phyloP scores from a whole-genome alignment of 2,888 invertebrate species.

The Eudasyphora cyanicolor region DNA sequence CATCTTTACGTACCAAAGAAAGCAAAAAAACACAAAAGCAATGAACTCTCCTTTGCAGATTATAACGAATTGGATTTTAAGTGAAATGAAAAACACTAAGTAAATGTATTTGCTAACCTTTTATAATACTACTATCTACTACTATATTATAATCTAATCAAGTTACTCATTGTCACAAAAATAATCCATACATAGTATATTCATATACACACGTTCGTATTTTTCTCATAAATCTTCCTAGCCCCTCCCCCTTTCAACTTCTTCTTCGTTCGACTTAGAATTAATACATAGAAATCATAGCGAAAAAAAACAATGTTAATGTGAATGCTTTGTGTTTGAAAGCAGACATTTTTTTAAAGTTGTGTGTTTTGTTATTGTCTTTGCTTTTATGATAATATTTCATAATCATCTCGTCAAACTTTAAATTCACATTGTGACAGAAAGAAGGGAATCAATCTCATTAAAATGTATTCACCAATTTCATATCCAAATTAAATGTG shows the following conservation, averaged over 20 bases:
- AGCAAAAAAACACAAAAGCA: too few species aligned
- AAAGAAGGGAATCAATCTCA: neutral
- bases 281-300: neutral
- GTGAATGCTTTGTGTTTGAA: conserved; percentile 3
- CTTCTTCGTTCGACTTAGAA: neutral
- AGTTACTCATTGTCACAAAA: neutral
- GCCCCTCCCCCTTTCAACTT: too few species aligned
- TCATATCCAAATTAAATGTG: neutral
- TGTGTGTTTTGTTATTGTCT: conserved; percentile 2
- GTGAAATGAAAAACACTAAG: conserved; percentile 46
- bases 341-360: neutral
- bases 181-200: too few species aligned
- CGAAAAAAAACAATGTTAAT: neutral
- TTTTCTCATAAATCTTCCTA: neutral
- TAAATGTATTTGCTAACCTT: conserved; percentile 49
- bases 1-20: conserved; percentile 47
- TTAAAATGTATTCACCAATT: neutral
- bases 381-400: neutral
- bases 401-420: neutral
- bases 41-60: conserved; percentile 46
- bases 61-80: conserved; percentile 56
- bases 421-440: neutral
- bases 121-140: conserved; percentile 26
- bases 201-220: neutral
- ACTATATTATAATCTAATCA: too few species aligned